Base-by-base conservation (phyloP, 2,888 invertebrate genomes). In the Agonopterix arenella region DNA sequence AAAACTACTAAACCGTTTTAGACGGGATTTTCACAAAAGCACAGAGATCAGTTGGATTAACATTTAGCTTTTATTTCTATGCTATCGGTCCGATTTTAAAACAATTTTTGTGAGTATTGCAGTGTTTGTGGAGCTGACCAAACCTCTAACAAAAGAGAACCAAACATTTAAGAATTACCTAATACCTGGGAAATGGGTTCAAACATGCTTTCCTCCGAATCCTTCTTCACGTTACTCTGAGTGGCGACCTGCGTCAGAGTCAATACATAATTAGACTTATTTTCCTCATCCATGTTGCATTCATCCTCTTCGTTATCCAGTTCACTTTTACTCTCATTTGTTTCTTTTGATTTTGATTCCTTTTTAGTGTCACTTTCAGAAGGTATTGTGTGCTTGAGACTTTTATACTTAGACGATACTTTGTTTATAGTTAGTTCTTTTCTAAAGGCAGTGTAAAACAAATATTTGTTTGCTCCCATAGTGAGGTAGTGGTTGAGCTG, bases 401-500 rank as follows among this genome's bases (percentile, higher is more conserved):
- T 64, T 48, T 78, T 82, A 59, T 86, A 92, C 46, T 88, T 80
- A 10, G 91, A 78, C n/a, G 91, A 86, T 5, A 93, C 70, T 28
- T 89, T 75, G 57, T 90, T 91, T 57, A 93, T 89, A 0, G 84
- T 81, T 41, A 94, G 61, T 53, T 91, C 91, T 62, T 89, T 89
- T 57, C 89, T 88, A 56, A 93, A 83, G 0, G 93, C 93, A 51
- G 90, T 91, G 55, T 90, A 90, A 55, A 93, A 91, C 42, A 95
- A 73, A 61, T 92, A 93, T 54, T 90, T 90, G 60, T 91, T 86
- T 0, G 93, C 89, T 8, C 95, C 93, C 82, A 91, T 88, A 0
- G 91, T 92, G 28, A 95, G 78, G 59, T 91, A 92, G 76, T 92
- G 90, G 64, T 94, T 94, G 13, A 98, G 77, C 73, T 97, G 97